Evolutionary conservation across 2,113 vertebrate species (phyloP), one percentile per base, ranked within the genome.

Genomic region (Phyllopteryx taeniolatus): DNA sequence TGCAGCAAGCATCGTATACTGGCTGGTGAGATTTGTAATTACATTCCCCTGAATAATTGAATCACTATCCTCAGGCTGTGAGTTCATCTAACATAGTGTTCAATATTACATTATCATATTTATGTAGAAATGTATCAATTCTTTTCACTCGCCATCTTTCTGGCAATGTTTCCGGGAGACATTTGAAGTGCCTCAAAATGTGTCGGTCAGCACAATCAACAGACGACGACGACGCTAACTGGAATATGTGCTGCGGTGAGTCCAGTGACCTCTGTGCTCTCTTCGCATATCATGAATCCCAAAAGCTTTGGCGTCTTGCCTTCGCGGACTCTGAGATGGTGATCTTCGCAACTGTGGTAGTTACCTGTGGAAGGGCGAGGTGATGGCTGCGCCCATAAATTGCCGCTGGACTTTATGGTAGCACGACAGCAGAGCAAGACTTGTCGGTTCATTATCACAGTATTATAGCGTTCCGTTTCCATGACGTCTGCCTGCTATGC

Each of bases 371-470:
- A 72, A 22, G 64, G 77, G 64, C 71, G 73, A 74, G 66, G 79
- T 80, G 77, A 56, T 65, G 73, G 83, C 83, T 70, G 81, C 76
- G 62, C 82, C 82, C 82, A 47, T 91, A 90, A 91, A 91, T 91
- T 86, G 78, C 76, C 27, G 19, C 8, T 31, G 74, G 81, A 82
- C 75, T 91, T 91, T 87, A 88, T 85, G 77, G 82, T 67, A 63
- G 82, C 70, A 81, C 82, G 65, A 83, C 62, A 78, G 81, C 75
- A 71, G 74, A 78, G 84, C 73, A 77, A 79, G 72, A 78, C 83
- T 79, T 87, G 85, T 90, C 89, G 86, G 88, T 91, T 91, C 86
- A 90, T 92, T 88, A 91, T 89, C 86, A 84, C 83, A 81, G 85
- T 81, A 87, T 80, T 89, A 83, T 79, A 86, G 83, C 82, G 73